Evolutionary conservation across 2,888 invertebrate species (phyloP).

Genomic region (Panopea generosa): DNA sequence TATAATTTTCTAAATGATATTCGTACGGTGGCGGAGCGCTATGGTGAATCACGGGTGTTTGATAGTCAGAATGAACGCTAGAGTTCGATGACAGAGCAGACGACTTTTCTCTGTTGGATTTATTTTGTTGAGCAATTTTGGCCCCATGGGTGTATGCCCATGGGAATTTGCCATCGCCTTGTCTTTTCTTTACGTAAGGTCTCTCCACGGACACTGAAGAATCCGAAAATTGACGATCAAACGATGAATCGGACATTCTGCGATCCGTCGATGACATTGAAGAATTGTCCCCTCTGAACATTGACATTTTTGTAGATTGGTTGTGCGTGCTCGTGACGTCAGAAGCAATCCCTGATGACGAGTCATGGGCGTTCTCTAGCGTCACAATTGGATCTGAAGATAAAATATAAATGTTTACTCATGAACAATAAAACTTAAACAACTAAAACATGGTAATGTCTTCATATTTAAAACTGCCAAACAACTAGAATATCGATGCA

Average conservation of each 20-base stretch:
- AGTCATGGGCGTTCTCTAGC: constrained; percentile 78
- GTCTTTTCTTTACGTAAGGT: constrained; percentile 62
- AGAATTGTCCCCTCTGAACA: constrained; percentile 72
- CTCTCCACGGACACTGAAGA: constrained; percentile 58
- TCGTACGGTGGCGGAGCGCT: constrained; percentile 58
- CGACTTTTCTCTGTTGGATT: constrained; percentile 37
- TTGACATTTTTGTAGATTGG: constrained; percentile 68
- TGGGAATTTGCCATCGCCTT: constrained; percentile 64
- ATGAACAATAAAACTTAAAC: too few relatives aligned
- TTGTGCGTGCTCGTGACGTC: constrained; percentile 74
- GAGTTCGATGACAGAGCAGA: constrained; percentile 26
- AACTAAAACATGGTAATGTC: too few relatives aligned
- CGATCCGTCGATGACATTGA: constrained; percentile 61
- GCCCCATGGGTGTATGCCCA: constrained; percentile 64
- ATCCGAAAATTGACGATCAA: constrained; percentile 65
- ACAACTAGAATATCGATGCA: too few relatives aligned
- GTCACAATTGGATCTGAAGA: constrained; percentile 66
- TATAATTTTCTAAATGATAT: constrained; percentile 60
- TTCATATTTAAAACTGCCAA: too few relatives aligned
- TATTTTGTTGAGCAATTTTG: constrained; percentile 57
- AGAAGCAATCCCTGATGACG: constrained; percentile 84
- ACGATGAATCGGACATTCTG: constrained; percentile 69
- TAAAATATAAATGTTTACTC: constrained; percentile 4
- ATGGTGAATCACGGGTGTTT: constrained; percentile 47
- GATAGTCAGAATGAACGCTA: constrained; percentile 37